Conservation (phyloP, 2,113 vertebrate species). For the Orthonyx spaldingii region DNA sequence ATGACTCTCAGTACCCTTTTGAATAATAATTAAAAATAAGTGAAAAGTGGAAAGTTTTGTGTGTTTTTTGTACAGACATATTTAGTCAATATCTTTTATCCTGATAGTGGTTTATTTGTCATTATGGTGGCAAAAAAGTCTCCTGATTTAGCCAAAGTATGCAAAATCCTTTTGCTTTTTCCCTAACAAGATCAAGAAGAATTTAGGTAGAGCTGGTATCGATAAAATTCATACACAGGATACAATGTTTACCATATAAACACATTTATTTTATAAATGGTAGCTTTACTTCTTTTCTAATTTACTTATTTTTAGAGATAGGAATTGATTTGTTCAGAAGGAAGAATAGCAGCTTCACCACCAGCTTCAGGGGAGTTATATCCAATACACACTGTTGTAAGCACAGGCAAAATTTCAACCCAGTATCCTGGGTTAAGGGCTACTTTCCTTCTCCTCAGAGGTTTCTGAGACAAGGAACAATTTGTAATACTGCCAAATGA, state of each 20-base stretch:
- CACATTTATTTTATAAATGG: neutral
- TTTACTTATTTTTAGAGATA: neutral
- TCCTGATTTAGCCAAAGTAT: neutral
- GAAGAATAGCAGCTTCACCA: neutral
- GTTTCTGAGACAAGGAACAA: neutral
- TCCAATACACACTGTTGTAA: neutral
- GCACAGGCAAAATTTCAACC: neutral
- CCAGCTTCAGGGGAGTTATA: neutral
- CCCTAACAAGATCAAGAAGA: neutral
- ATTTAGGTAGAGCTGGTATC: neutral
- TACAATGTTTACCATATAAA: conserved; percentile 8
- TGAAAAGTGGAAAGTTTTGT: neutral
- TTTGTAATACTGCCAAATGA: neutral
- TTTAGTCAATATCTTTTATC: neutral
- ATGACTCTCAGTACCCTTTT: neutral
- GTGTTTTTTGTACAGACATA: neutral
- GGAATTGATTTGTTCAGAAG: neutral
- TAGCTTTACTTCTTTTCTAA: neutral
- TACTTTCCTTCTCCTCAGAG: neutral
- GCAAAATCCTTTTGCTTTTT: neutral
- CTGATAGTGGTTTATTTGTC: neutral
- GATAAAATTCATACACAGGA: neutral
- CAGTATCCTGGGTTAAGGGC: neutral
- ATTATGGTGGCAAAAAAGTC: neutral
- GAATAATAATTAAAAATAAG: neutral